Evolutionary conservation across 2,888 invertebrate species (phyloP).

Genomic region (Mythimna loreyi): DNA sequence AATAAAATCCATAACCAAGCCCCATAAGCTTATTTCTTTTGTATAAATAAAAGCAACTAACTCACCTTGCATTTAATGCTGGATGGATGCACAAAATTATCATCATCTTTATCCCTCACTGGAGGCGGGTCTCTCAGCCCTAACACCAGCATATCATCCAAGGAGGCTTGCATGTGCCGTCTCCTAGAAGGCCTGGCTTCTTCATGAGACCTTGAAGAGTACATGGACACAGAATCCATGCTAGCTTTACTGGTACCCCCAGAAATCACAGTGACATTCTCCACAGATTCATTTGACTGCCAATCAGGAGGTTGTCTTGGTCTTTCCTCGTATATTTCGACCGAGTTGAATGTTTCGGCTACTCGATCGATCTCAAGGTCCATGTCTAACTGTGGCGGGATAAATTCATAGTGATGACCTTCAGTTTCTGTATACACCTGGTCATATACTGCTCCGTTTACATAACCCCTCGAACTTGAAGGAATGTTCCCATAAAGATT

Average conservation of each 20-base stretch:
- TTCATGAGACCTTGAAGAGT: slow-evolving; percentile 91
- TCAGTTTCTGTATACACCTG: slow-evolving; percentile 87
- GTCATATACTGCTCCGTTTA: slow-evolving; percentile 83
- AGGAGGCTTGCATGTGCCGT: slow-evolving; percentile 86
- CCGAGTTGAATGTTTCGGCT: slow-evolving; percentile 82
- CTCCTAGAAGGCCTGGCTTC: slow-evolving; percentile 79
- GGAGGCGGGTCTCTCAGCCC: slow-evolving; percentile 76
- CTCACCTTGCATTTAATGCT: slow-evolving; percentile 85
- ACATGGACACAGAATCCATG: slow-evolving; percentile 91
- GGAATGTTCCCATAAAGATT: slow-evolving; percentile 83
- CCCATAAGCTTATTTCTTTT: background rate
- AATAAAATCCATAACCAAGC: too few relatives aligned
- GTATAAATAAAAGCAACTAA: background rate
- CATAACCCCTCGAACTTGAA: slow-evolving; percentile 75
- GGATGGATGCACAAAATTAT: slow-evolving; percentile 86
- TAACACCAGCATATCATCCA: slow-evolving; percentile 91
- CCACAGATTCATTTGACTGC: slow-evolving; percentile 88
- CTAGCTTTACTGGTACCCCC: slow-evolving; percentile 80
- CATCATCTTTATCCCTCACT: slow-evolving; percentile 77
- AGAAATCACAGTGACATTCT: slow-evolving; percentile 89
- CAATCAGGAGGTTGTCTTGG: slow-evolving; percentile 75
- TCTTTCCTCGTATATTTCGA: slow-evolving; percentile 85
- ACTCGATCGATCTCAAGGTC: slow-evolving; percentile 80
- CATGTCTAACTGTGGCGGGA: slow-evolving; percentile 77
- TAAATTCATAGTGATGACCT: slow-evolving; percentile 83